Conservation (phyloP, 1,140 invertebrate species). For the Conus ventricosus region DNA sequence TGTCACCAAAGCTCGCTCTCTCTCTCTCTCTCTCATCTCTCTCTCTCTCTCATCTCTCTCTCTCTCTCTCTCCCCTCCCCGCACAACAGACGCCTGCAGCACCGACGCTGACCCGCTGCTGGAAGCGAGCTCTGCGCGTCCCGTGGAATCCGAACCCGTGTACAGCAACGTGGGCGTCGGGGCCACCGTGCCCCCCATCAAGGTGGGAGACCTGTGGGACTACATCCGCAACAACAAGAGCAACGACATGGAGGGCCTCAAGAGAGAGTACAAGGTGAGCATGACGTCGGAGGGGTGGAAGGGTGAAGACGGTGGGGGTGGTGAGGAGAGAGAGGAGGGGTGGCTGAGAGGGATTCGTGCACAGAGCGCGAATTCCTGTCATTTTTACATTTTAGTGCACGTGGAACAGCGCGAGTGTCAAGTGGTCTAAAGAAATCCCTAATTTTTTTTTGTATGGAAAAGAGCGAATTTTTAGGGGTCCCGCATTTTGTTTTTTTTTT, state of each 20-base stretch:
- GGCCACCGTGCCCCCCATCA: slow-evolving; percentile 52
- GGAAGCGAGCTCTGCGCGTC: slow-evolving; percentile 49
- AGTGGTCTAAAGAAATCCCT: no score
- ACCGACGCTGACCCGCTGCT: slow-evolving; percentile 66
- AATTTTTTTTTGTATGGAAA: no score
- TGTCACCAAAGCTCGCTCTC: no score
- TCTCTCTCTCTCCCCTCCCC: no score
- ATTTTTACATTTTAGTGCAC: no score
- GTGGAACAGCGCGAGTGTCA: no score
- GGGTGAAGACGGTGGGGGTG: background rate
- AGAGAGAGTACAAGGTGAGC: slow-evolving; percentile 64
- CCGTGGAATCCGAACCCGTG: slow-evolving; percentile 62
- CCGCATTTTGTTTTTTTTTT: no score
- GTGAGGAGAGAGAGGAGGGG: background rate
- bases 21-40: no score
- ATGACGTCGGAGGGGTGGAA: background rate
- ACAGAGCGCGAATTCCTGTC: no score
- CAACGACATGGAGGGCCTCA: slow-evolving; percentile 66
- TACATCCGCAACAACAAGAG: slow-evolving; percentile 66
- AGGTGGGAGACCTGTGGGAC: slow-evolving; percentile 70
- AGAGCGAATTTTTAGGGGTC: no score
- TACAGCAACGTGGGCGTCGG: slow-evolving; percentile 66
- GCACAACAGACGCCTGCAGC: slow-evolving; percentile 50
- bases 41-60: no score
- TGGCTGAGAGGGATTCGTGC: background rate